Percentiles rank a stretch among this genome's conserved stretches.
These are phyloP conservation scores for Unio pictorum DNA, from an alignment of 2,888 invertebrate genomes.

Conservation along the genomic window DNA sequence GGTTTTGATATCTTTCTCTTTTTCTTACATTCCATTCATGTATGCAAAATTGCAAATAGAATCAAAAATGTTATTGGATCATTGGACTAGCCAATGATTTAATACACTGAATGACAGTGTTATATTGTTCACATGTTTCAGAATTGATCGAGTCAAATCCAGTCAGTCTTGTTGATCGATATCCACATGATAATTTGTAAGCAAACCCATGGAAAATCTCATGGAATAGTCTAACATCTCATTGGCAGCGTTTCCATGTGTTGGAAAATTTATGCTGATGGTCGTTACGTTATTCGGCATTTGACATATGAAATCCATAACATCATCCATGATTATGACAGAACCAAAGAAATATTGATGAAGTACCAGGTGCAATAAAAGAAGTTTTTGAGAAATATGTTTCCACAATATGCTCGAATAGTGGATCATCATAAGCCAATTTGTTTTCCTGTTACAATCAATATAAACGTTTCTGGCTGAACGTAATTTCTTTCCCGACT, in stretches of 20 bases:
- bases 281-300: constrained; percentile 21
- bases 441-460: constrained; percentile 8
- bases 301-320: constrained; percentile 25
- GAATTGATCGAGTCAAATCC: constrained; percentile 20
- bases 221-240: constrained; percentile 15
- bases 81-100: constrained; percentile 10
- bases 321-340: constrained; percentile 17
- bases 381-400: constrained; percentile 9
- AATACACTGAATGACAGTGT: constrained; percentile 20
- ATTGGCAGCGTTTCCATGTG: constrained; percentile 11
- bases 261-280: constrained; percentile 17
- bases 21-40: constrained; percentile 21
- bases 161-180: constrained; percentile 10
- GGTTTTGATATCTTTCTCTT: constrained; percentile 2
- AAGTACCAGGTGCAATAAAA: constrained; percentile 11
- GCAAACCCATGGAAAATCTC: constrained; percentile 23
- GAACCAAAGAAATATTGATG: constrained; percentile 14
- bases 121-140: constrained; percentile 26
- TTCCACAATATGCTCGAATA: constrained; percentile 9
- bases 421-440: constrained; percentile 16
- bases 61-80: constrained; percentile 15
- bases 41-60: constrained; percentile 17
- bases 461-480: constrained; percentile 9
- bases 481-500: too few relatives aligned
- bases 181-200: constrained; percentile 21